A percentile compares a stretch with the other conserved stretches of the same genome.
phyloP scores from a whole-genome alignment of 2,888 invertebrate genomes.

The Diabrotica balteata region DNA sequence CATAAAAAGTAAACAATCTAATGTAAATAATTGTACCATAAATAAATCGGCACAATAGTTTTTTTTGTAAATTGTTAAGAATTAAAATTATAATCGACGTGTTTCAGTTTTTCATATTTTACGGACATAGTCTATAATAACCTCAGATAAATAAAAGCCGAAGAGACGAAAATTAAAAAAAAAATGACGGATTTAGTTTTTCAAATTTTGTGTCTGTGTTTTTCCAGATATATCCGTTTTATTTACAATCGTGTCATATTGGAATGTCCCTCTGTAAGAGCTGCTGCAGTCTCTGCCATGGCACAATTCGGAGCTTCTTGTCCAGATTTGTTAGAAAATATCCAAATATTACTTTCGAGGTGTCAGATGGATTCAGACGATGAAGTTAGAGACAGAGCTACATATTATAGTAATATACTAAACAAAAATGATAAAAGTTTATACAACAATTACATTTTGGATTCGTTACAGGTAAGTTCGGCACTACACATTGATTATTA shows the following conservation, averaged over 20 bases:
- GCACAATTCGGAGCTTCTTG: conserved; percentile 98
- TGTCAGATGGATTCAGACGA: conserved; percentile 98
- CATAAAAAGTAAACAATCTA: too few species aligned
- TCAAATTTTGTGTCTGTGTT: too few species aligned
- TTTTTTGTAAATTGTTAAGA: too few species aligned
- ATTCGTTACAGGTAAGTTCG: conserved; percentile 68
- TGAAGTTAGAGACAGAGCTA: conserved; percentile 97
- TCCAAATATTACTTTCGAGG: conserved; percentile 79
- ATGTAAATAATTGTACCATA: too few species aligned
- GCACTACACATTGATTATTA: not conserved
- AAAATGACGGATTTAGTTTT: too few species aligned
- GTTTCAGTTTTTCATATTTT: too few species aligned
- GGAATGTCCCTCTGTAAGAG: conserved; percentile 93
- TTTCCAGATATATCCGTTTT: conserved; percentile 75
- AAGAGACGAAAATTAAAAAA: too few species aligned
- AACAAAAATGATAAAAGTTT: conserved; percentile 72
- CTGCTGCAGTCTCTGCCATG: conserved; percentile 96
- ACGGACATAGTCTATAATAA: too few species aligned
- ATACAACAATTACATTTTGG: conserved; percentile 79
- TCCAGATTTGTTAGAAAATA: conserved; percentile 85
- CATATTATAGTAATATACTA: conserved; percentile 91
- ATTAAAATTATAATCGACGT: too few species aligned
- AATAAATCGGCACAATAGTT: too few species aligned
- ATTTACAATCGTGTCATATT: conserved; percentile 93
- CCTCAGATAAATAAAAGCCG: too few species aligned